Conservation (phyloP, 2,888 invertebrate genomes). For the Scotopteryx bipunctaria region DNA sequence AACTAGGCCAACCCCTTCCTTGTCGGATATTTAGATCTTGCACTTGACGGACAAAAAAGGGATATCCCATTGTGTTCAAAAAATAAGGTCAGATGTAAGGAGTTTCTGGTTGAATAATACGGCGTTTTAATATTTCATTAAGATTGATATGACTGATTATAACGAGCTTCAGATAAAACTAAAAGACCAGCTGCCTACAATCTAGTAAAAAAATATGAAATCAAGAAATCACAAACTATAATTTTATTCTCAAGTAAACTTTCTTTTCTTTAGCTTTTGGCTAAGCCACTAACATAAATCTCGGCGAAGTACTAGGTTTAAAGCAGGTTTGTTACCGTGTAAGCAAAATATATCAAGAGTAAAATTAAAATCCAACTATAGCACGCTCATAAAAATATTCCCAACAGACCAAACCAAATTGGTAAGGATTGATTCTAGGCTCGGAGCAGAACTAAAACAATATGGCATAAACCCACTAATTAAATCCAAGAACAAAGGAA, state of each 20-base stretch:
- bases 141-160: constrained; percentile 79
- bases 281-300: neutral
- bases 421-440: constrained; percentile 33
- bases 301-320: neutral
- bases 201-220: neutral
- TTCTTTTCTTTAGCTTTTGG: neutral
- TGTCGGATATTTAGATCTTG: constrained; percentile 70
- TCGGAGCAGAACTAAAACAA: constrained; percentile 57
- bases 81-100: constrained; percentile 66
- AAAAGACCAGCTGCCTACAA: constrained; percentile 8
- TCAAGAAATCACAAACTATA: too few relatives aligned
- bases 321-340: constrained; percentile 6
- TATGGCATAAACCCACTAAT: constrained; percentile 70
- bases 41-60: constrained; percentile 69
- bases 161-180: constrained; percentile 44
- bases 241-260: too few relatives aligned
- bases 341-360: constrained; percentile 16
- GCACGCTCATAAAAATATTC: constrained; percentile 27
- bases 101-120: constrained; percentile 78
- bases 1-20: constrained; percentile 73
- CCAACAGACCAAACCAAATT: constrained; percentile 26
- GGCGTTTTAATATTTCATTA: constrained; percentile 79
- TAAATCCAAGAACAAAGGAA: constrained; percentile 70
- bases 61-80: constrained; percentile 69
- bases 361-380: constrained; percentile 29